Base-by-base conservation (phyloP, 1,140 invertebrate genomes). In the Patella vulgata region DNA sequence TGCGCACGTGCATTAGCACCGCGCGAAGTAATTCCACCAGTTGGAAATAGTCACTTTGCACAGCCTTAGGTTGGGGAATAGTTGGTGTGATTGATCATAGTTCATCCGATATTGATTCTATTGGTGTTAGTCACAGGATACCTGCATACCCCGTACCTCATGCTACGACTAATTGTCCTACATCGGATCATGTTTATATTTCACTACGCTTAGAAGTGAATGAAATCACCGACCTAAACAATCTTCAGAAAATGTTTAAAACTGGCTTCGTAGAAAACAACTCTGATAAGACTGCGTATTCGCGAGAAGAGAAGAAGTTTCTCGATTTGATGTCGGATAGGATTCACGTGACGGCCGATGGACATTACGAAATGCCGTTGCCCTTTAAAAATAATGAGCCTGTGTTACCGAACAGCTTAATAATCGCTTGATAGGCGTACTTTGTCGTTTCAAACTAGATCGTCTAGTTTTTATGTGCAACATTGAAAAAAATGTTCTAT, bases 401-500 rank as follows among this genome's bases (percentile, higher is more conserved):
- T 12, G 23, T 3, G n/a, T n/a, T 63, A 14, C 53, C 53, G 12
- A 55, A 66, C 25, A 61, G 63, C 51, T 73, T 6, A 64, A 65
- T 3, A 76, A 70, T 17, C 28, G 17, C 5, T 53, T 79, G 9
- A 17, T 65, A 0, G 76, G 67, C 2, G 72, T 79, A 17, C 66
- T 80, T 3, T 70, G 70, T 39, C 54, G 74, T 25, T 79, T 81
- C 50, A 56, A 77, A 1, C 6, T 66, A 21, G 48, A 60, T 8
- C 48, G 11, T 5, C 57, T 78, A 5, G 74, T 71, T 3, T 39
- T 82, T 11, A 58, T 54, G 9, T 70, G 63, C 1, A 72, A 80
- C 55, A 70, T 80, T 5, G 63, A n/a, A 70, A 42, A n/a, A 31
- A 0, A 80, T 80, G 77, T 79, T 75, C 28, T 58, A 76, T 28